Evolutionary conservation across 2,113 vertebrate genomes (phyloP).

Genomic region (Apodemus speciosus): DNA sequence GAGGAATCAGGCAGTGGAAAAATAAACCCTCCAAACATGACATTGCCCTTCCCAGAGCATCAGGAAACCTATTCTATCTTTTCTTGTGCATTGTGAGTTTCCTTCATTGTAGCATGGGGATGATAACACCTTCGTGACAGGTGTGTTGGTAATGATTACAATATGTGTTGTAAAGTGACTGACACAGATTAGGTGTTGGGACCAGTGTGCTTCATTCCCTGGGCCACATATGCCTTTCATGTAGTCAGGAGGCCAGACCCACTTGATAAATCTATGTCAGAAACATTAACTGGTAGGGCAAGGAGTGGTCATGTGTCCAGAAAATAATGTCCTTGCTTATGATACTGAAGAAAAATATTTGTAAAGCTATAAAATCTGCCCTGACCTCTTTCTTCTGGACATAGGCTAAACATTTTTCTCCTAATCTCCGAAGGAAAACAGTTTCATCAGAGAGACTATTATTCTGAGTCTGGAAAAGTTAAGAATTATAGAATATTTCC

Average conservation of each 20-base stretch:
- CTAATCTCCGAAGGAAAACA: neutral
- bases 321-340: slow-evolving; percentile 32
- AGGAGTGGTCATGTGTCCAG: neutral
- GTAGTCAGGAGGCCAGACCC: slow-evolving; percentile 14
- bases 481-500: slow-evolving; percentile 51
- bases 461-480: slow-evolving; percentile 20
- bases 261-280: neutral
- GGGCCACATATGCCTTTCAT: neutral
- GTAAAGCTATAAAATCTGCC: slow-evolving; percentile 11
- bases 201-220: neutral
- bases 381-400: neutral
- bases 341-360: neutral
- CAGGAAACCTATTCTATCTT: neutral
- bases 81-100: slow-evolving; percentile 14
- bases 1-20: slow-evolving; percentile 3
- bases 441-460: slow-evolving; percentile 47
- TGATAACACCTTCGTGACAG: neutral
- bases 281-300: neutral
- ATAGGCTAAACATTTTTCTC: slow-evolving; percentile 18
- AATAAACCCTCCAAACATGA: neutral
- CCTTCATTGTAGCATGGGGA: neutral
- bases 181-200: neutral
- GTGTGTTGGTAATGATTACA: neutral
- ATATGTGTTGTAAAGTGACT: neutral
- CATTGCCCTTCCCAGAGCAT: neutral